Evolutionary conservation across 1,140 invertebrate genomes (phyloP), one percentile per base, ranked within the genome.

Genomic region (Drosophila rufa): DNA sequence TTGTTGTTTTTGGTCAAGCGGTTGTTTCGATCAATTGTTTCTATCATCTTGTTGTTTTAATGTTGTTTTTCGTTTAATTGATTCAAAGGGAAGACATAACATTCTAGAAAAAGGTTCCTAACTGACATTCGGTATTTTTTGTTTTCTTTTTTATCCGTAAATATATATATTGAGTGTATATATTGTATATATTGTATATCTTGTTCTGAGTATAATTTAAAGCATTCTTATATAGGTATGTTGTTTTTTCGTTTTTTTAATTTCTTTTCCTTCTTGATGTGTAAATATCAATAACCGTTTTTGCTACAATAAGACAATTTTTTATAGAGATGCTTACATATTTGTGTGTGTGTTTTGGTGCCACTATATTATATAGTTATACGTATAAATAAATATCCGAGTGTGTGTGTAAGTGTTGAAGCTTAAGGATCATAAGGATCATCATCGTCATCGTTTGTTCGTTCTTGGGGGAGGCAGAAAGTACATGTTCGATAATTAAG

Each of bases 11-110:
- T 73, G 69, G 69, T 73, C 69, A 73, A 73, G 69, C 69, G 69
- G 69, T 50, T 73, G 46, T 50, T 70, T 73, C 53, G 30, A 51
- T 71, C 53, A 71, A 71, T 73, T 70, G 66, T 73, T 50, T 71
- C 66, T 59, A 71, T 59, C 66, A 58, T 70, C 33, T 70, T 56
- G 47, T 47, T 57, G 36, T 67, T 36, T 17, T 12, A 57, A 30
- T 75, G 19, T 71, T 75, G 33, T 2, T 43, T 30, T 66, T 68
- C 56, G 59, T 70, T 79, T 89, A 89, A 89, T 89, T 89, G 84
- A 89, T 89, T 84, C 80, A 89, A 87, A 89, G 84, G 84, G 84
- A 89, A 89, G 84, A 89, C 84, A 89, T 89, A 89, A 89, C 80
- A 89, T 89, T 89, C 84, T 89, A 89, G 80, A 89, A 89, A 89